Evolutionary conservation across 2,113 vertebrate genomes (phyloP).

Genomic region (Cynocephalus volans): DNA sequence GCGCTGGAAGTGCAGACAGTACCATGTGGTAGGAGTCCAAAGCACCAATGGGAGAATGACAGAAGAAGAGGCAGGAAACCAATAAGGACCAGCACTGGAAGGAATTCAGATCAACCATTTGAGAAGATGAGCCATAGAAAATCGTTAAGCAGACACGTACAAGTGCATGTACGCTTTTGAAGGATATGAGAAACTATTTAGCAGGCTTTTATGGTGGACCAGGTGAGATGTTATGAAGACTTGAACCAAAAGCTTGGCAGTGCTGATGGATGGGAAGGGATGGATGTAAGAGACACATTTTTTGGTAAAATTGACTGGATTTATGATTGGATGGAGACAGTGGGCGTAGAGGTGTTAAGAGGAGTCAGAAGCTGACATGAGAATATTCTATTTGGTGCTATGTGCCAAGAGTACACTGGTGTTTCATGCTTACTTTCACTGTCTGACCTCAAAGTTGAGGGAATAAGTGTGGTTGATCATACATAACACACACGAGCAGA

Average conservation of each 20-base stretch:
- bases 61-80: background rate
- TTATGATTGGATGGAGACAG: background rate
- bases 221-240: background rate
- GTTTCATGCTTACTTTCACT: constrained; percentile 49
- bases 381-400: background rate
- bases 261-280: background rate
- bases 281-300: background rate
- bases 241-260: constrained; percentile 13
- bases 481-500: background rate
- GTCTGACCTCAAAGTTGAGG: constrained; percentile 46
- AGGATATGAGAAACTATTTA: background rate
- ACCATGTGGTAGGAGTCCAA: background rate
- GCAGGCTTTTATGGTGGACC: background rate
- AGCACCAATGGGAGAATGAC: background rate
- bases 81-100: background rate
- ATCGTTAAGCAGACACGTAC: background rate
- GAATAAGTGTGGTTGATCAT: background rate
- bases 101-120: background rate
- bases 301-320: constrained; percentile 15
- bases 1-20: background rate
- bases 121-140: background rate
- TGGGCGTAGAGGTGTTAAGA: background rate
- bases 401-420: background rate
- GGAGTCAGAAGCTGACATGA: background rate
- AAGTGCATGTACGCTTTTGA: background rate